Conservation (phyloP, 2,113 vertebrate species). For the Pica pica region DNA sequence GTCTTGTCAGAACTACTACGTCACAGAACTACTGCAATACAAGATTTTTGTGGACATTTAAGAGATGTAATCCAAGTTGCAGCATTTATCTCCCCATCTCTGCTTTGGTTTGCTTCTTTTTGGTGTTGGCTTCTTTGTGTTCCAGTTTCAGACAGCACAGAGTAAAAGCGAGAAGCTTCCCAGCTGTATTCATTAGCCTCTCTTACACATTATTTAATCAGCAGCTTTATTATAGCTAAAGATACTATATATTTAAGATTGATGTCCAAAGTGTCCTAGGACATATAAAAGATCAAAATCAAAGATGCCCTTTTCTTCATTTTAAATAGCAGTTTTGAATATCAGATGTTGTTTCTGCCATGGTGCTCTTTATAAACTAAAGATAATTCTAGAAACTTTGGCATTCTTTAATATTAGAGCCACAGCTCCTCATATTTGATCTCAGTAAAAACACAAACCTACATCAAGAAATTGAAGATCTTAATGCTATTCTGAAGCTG, state of each 20-base stretch:
- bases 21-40: neutral
- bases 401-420: neutral
- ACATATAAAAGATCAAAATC: neutral
- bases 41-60: neutral
- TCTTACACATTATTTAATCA: neutral
- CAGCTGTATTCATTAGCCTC: neutral
- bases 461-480: neutral
- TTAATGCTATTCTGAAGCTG: neutral
- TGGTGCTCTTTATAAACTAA: neutral
- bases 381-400: neutral
- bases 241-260: neutral
- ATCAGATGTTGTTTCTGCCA: neutral
- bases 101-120: neutral
- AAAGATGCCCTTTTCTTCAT: neutral
- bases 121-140: neutral
- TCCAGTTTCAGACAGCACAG: neutral
- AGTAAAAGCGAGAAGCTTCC: neutral
- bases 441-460: neutral
- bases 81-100: neutral
- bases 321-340: neutral
- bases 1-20: rapidly evolving
- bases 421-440: neutral
- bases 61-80: neutral
- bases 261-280: neutral
- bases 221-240: neutral